Conservation (phyloP, 2,113 vertebrate genomes). For the Ammospiza caudacuta region DNA sequence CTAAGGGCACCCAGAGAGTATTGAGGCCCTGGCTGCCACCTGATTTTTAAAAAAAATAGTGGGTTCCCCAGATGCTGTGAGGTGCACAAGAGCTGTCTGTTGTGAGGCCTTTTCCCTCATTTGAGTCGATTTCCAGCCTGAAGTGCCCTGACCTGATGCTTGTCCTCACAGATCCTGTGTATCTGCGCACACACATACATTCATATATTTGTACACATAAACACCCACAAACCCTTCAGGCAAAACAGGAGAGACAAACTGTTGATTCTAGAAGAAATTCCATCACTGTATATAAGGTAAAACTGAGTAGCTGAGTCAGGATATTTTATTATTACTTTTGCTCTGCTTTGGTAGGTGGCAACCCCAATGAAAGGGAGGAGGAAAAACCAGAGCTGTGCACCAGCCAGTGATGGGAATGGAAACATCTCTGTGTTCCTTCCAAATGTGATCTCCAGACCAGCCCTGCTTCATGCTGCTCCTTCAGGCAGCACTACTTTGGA, state of each 20-base stretch:
- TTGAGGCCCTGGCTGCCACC: not conserved
- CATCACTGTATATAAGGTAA: not conserved
- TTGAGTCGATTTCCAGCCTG: not conserved
- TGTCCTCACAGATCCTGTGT: not conserved
- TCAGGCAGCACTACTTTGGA: not conserved
- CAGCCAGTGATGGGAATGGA: not conserved
- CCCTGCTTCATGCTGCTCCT: not conserved
- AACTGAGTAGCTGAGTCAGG: not conserved
- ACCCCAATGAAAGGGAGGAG: not conserved
- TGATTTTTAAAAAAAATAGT: not conserved
- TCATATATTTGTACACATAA: not conserved
- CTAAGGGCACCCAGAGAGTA: not conserved
- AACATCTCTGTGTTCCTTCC: not conserved
- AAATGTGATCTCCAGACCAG: conserved; percentile 25
- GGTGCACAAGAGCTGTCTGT: not conserved
- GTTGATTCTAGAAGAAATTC: not conserved
- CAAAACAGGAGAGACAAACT: not conserved
- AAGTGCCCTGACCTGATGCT: not conserved
- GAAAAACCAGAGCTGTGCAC: not conserved
- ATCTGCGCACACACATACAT: not conserved
- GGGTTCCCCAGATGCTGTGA: not conserved
- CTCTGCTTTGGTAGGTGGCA: not conserved
- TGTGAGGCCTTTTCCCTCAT: not conserved
- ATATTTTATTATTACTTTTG: not conserved
- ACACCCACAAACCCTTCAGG: not conserved